Evolutionary conservation across 2,113 vertebrate genomes (phyloP).

Genomic region (Albula goreensis): DNA sequence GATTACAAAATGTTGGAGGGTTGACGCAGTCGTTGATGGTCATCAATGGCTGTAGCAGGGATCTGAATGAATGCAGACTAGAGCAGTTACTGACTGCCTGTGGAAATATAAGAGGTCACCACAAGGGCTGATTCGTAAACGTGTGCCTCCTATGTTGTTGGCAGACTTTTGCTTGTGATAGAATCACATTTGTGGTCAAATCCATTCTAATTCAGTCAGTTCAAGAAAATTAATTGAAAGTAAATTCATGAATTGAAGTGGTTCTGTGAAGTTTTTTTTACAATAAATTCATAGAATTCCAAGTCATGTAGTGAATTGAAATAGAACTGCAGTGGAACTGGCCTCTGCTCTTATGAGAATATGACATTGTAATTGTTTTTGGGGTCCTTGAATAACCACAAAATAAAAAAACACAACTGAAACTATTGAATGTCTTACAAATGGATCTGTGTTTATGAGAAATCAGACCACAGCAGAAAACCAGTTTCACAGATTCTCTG

Average conservation of each 20-base stretch:
- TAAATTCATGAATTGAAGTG: too few relatives aligned
- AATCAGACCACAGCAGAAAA: not conserved
- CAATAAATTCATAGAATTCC: too few relatives aligned
- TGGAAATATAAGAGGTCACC: not conserved
- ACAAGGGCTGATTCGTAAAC: too few relatives aligned
- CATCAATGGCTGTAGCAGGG: not conserved
- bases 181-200: too few relatives aligned
- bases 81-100: not conserved
- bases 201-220: too few relatives aligned
- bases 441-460: not conserved
- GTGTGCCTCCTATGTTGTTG: too few relatives aligned
- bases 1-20: not conserved
- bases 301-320: too few relatives aligned
- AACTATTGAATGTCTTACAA: not conserved
- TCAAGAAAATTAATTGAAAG: too few relatives aligned
- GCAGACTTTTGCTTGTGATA: too few relatives aligned
- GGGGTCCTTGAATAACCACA: not conserved
- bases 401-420: not conserved
- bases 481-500: not conserved
- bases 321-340: too few relatives aligned
- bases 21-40: not conserved
- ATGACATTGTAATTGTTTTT: not conserved
- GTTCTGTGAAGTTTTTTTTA: too few relatives aligned
- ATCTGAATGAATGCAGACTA: not conserved
- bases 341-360: too few relatives aligned